Evolutionary conservation across 2,113 vertebrate species (phyloP), one percentile per base, ranked within the genome.

Genomic region (Otus sunia): DNA sequence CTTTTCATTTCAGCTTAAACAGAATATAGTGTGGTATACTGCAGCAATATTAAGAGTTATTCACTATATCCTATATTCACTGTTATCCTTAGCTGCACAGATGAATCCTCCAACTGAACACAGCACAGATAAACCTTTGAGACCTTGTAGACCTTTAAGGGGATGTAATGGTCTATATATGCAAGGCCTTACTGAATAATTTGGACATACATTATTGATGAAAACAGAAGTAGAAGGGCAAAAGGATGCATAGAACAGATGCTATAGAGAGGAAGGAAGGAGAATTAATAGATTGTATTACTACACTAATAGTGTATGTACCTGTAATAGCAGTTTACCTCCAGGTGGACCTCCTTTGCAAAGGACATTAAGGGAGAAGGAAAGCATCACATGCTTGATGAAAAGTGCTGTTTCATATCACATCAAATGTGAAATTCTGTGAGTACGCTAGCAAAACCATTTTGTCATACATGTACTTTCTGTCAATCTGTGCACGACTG

Each of bases 391-490:
- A 11, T 15, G 37, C 25, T 79, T 84, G 93, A 95, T 82, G 86
- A 85, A 88, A 97, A 83, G 26, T 76, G 79, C 39, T 50, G 49
- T 60, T 96, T 90, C 69, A 17, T 37, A 80, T 63, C 76, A 83
- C 74, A 73, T 56, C 72, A 89, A 43, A 82, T 7, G 6, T 37
- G 75, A 59, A 71, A 78, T 86, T 49, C 58, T 82, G 49, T 59
- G 67, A 97, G 94, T 47, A 85, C 60, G 86, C 60, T 49, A 78
- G 11, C 4, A 66, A 86, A 94, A 97, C 92, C 72, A 95, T 91
- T 97, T 96, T 96, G 82, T 97, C 97, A 96, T 94, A 97, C 83
- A 84, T 91, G 94, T 92, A 80, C 78, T 85, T 88, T 58, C 78
- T 94, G 92, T 96, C 92, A 75, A 66, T 83, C 80, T 95, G 55